Conservation (phyloP, 2,888 invertebrate species). For the Eurois occulta region DNA sequence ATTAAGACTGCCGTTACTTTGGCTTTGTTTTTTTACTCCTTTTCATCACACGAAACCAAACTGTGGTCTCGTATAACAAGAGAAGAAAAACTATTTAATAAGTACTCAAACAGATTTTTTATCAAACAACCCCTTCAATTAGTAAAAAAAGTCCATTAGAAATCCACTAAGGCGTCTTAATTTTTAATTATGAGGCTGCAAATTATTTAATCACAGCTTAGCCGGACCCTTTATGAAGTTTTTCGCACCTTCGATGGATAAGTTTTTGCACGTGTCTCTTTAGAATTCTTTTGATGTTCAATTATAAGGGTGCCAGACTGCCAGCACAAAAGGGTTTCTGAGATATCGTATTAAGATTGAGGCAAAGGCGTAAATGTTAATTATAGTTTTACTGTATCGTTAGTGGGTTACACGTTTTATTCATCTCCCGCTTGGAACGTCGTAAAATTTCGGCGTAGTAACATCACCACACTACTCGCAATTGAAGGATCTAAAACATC, state of each 20-base stretch:
- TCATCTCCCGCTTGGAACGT: conserved; percentile 61
- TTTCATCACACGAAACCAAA: conserved; percentile 35
- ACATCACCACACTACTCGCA: conserved; percentile 8
- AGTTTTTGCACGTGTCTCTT: conserved; percentile 71
- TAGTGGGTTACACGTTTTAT: conserved; percentile 48
- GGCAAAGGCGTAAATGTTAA: conserved; percentile 36
- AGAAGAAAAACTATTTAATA: conserved; percentile 79
- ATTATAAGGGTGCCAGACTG: conserved; percentile 70
- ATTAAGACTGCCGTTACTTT: conserved; percentile 43
- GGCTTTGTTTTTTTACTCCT: conserved; percentile 39
- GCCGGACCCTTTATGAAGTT: conserved; percentile 78
- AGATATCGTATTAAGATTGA: conserved; percentile 47
- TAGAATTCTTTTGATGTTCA: conserved; percentile 64
- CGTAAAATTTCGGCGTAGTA: conserved; percentile 50
- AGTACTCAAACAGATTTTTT: conserved; percentile 76
- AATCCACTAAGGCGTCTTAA: conserved; percentile 80
- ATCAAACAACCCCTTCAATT: conserved; percentile 64
- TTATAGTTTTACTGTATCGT: conserved; percentile 38
- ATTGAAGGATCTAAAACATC: conserved; percentile 27
- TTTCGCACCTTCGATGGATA: conserved; percentile 83
- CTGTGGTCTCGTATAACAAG: conserved; percentile 47
- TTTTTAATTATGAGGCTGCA: conserved; percentile 83
- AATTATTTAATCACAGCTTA: conserved; percentile 77
- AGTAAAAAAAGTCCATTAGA: conserved; percentile 75
- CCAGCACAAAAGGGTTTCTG: conserved; percentile 42